Evolutionary conservation across 2,888 invertebrate species (phyloP).

Genomic region (Lypha dubia): DNA sequence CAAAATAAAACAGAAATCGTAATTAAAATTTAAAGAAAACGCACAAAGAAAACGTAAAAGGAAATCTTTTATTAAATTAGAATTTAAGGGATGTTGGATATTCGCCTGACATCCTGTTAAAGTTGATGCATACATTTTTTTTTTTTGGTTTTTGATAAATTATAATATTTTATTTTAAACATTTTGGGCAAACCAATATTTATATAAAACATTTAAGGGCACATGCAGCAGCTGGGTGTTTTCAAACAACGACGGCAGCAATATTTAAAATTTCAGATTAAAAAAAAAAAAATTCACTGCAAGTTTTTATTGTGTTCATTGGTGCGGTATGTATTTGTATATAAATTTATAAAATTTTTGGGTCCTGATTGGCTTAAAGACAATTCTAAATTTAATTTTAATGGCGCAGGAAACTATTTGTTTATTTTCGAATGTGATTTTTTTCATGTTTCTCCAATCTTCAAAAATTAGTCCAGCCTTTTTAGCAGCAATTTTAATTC

Average conservation of each 20-base stretch:
- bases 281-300: not conserved
- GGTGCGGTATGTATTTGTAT: too few species aligned
- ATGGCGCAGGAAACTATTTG: too few species aligned
- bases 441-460: too few species aligned
- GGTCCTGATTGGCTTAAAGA: too few species aligned
- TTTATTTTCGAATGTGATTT: too few species aligned
- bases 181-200: not conserved
- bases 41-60: not conserved
- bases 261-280: not conserved
- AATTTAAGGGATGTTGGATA: not conserved
- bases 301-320: too few species aligned
- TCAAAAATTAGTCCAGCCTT: too few species aligned
- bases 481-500: too few species aligned
- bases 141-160: conserved; percentile 13
- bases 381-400: too few species aligned
- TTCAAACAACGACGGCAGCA: not conserved
- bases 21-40: conserved; percentile 42
- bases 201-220: conserved; percentile 6
- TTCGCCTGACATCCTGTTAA: not conserved
- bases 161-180: conserved; percentile 1
- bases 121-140: not conserved
- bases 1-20: too few species aligned
- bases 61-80: conserved; percentile 10
- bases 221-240: not conserved
- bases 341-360: too few species aligned